Percentiles rank a stretch among this genome's conserved stretches.
These are phyloP conservation scores for Speoplatyrhinus poulsoni DNA, from an alignment of 2,113 vertebrate species.

Conservation along the genomic window DNA sequence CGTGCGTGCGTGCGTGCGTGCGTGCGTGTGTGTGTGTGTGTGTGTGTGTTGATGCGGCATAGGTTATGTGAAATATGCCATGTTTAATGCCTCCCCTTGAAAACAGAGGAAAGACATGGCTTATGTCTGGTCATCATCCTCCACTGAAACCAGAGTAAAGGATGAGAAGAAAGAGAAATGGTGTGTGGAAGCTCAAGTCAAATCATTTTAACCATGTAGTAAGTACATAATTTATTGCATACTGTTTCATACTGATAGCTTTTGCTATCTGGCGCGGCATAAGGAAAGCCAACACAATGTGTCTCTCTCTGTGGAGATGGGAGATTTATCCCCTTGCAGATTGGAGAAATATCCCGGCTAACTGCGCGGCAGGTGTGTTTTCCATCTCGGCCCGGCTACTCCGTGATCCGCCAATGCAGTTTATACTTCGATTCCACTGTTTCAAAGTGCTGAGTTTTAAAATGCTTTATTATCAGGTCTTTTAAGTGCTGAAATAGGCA, in stretches of 20 bases:
- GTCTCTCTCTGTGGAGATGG: too few relatives aligned
- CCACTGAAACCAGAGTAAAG: slow-evolving; percentile 41
- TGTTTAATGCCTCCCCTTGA: slow-evolving; percentile 48
- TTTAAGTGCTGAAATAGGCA: slow-evolving; percentile 39
- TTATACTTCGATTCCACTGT: neutral
- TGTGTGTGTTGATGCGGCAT: slow-evolving; percentile 26
- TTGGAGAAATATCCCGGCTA: neutral
- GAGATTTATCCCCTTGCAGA: neutral
- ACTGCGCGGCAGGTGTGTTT: neutral
- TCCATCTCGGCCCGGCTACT: neutral
- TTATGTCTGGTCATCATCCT: slow-evolving; percentile 63
- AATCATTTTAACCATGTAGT: slow-evolving; percentile 23
- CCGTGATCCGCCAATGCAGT: neutral
- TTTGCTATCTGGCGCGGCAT: too few relatives aligned
- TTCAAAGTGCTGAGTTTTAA: slow-evolving; percentile 29
- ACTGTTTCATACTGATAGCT: slow-evolving; percentile 5
- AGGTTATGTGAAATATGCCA: slow-evolving; percentile 31
- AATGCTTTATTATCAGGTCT: slow-evolving; percentile 34
- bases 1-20: too few relatives aligned
- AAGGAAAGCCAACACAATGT: too few relatives aligned
- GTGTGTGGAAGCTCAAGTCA: slow-evolving; percentile 27
- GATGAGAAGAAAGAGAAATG: slow-evolving; percentile 37
- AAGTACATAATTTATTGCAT: slow-evolving; percentile 29
- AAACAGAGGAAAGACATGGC: slow-evolving; percentile 45
- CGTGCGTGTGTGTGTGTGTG: too few relatives aligned